Evolutionary conservation across 2,888 invertebrate species (phyloP).

Genomic region (Melangyna quadrimaculata): DNA sequence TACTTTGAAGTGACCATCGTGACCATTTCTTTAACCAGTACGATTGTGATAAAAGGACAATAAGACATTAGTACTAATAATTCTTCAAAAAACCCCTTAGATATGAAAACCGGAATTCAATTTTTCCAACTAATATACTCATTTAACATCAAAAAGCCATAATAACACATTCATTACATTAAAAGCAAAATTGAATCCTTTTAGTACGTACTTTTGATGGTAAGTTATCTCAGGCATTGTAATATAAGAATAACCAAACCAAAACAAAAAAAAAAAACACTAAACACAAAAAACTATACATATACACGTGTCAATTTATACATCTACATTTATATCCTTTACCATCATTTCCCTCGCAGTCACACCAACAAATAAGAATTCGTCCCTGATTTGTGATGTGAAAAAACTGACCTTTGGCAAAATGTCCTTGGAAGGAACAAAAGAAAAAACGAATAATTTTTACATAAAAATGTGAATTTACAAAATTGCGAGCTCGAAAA

Average conservation of each 20-base stretch:
- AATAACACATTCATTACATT: conserved; percentile 58
- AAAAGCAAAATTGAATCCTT: conserved; percentile 62
- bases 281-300: not conserved
- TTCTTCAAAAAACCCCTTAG: conserved; percentile 4
- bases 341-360: not conserved
- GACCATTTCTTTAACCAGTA: not conserved
- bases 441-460: conserved; percentile 6
- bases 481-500: not conserved
- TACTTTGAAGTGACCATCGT: conserved; percentile 60
- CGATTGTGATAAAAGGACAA: conserved; percentile 26
- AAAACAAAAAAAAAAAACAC: too few relatives aligned
- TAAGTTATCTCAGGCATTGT: conserved; percentile 25
- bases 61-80: conserved; percentile 37
- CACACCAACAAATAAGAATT: not conserved
- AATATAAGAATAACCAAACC: conserved; percentile 24
- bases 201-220: conserved; percentile 57
- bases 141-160: conserved; percentile 67
- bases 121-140: conserved; percentile 61
- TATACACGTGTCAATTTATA: conserved; percentile 34
- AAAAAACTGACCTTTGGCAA: conserved; percentile 52
- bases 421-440: not conserved
- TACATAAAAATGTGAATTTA: conserved; percentile 36
- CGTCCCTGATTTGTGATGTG: not conserved
- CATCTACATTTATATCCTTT: not conserved
- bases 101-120: conserved; percentile 37